Evolutionary conservation across 2,113 vertebrate genomes (phyloP), one percentile per base, ranked within the genome.

Genomic region (Sphyrna mokarran): DNA sequence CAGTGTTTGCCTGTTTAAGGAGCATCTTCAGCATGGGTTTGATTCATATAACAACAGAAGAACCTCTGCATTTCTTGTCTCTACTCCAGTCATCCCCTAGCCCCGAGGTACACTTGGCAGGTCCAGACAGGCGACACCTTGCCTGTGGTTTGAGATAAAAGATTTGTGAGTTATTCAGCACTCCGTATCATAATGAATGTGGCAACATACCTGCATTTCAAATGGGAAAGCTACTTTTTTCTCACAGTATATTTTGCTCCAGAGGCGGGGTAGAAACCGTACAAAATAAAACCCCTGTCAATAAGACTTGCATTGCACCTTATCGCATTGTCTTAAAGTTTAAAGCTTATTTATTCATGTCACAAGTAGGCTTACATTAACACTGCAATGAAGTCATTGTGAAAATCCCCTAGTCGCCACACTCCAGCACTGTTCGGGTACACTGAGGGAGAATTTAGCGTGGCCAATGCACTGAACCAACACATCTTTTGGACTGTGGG

Each of bases 81-180:
- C 83, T 20, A 89, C 86, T 58, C 29, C 58, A 91, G 29, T 63
- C 13, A 33, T 63, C 40, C 40, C 40, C 68, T 69, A 23, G 66
- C 40, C 37, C 68, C 40, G 20, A 23, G 68, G 2, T 94, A 26
- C 91, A 43, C 66, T 40, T 9, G 68, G 37, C 91, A 95, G 22
- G 93, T 43, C 93, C 37, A 95, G 93, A 72, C 68, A 95, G n/a
- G 68, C 93, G 29, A n/a, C 8, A n/a, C 37, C 66, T 95, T 95
- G 48, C 37, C 37, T 94, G 91, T 69, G 63, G n/a, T 94, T 69
- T 69, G 66, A 69, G 68, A 48, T 95, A 95, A 43, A 37, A 68
- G 48, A 54, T 54, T 69, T 54, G 68, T 23, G 14, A 14, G 23
- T 95, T 72, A 72, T 63, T 94, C 68, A 95, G 10, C 68, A 29